Base-by-base conservation (phyloP, 2,797 vertebrate genomes). In the Phoebastria nigripes region DNA sequence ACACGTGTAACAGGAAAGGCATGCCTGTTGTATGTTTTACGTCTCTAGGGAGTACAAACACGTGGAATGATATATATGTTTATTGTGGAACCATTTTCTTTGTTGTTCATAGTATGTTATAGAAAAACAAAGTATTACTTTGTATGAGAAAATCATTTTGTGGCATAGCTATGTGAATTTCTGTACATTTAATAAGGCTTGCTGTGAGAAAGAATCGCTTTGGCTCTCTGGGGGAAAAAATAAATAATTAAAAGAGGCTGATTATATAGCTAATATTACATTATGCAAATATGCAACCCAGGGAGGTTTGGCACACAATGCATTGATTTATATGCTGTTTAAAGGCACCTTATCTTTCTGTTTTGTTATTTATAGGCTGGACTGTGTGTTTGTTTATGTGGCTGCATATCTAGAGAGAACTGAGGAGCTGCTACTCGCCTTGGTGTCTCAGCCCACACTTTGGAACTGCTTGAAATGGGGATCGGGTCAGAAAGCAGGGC, bases 221-320 rank as follows among this genome's bases (percentile, higher is more conserved):
- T 80, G 58, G 25, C 19, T 89, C 41, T 93, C 51, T n/a, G 14
- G 9, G 12, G 26, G 12, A 6, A 10, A 5, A 61, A 92, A 65
- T 62, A 95, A 96, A 94, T 92, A 92, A 95, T 94, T 92, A 85
- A 86, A 87, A 82, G 33, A 74, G 29, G 17, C 59, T 87, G 71
- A 94, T 92, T 82, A 69, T 86, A 49, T 65, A 80, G 88, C 44
- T 92, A 94, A 92, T 95, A 85, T 61, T 87, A 56, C 63, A 85
- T 95, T 93, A 96, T 82, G 67, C 71, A 95, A 95, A 93, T 95
- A 74, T 24, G 47, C 25, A 95, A 74, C 28, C 56, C 81, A 59
- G 61, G 51, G 67, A 91, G 83, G 15, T 89, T 92, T 95, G 49
- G 19, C 28, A 85, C 46, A 87, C 22, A 85, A 71, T 80, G 18